These are phyloP conservation scores for Aleiodes alternator DNA, from an alignment of 2,888 invertebrate genomes.

Conservation along the genomic window DNA sequence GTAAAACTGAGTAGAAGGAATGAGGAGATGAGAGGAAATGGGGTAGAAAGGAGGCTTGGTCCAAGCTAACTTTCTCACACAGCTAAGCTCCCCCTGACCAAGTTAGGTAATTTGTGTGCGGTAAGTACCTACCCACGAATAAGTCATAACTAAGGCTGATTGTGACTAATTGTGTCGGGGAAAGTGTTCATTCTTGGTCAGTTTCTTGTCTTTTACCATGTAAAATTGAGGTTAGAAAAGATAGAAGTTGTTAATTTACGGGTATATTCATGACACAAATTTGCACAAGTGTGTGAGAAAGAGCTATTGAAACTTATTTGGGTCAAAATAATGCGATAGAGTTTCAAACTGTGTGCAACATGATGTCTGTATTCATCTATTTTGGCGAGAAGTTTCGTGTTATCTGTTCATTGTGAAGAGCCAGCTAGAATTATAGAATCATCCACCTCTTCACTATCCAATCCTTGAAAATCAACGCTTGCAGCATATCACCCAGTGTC, in stretches of 20 bases:
- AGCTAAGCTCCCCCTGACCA: conserved; percentile 55
- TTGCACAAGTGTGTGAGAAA: background rate
- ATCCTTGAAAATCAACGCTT: no score
- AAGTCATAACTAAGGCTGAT: conserved; percentile 74
- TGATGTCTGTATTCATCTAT: conserved; percentile 15
- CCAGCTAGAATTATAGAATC: no score
- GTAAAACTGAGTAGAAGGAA: background rate
- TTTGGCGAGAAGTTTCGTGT: conserved; percentile 15
- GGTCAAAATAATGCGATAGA: conserved; percentile 7
- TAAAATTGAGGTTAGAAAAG: conserved; percentile 3
- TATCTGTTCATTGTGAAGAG: background rate
- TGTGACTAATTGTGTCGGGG: conserved; percentile 73
- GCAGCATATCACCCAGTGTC: no score
- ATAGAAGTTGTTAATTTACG: background rate
- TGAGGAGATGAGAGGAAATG: conserved; percentile 27
- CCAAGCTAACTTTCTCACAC: conserved; percentile 27
- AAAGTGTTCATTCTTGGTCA: conserved; percentile 46
- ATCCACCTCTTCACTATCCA: no score
- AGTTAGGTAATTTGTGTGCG: conserved; percentile 73
- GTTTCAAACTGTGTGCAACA: background rate
- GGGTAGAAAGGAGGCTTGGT: background rate
- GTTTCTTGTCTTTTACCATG: background rate
- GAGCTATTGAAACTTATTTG: conserved; percentile 35
- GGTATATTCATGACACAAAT: conserved; percentile 9
- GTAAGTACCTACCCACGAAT: conserved; percentile 67